These are phyloP conservation scores for Formica aserva DNA, from an alignment of 2,888 invertebrate species.

Conservation along the genomic window DNA sequence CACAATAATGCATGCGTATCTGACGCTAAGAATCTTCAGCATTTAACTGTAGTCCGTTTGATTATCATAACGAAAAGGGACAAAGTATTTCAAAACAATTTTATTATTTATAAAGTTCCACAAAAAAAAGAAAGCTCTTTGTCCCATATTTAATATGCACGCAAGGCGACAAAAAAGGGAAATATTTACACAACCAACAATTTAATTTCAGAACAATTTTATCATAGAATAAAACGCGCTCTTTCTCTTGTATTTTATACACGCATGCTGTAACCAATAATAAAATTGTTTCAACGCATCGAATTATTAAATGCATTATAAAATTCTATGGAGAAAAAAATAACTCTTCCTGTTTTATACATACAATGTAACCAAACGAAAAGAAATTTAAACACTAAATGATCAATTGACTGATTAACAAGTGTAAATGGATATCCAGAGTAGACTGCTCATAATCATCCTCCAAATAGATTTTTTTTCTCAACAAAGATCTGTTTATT, in stretches of 20 bases:
- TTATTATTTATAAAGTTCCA: slow-evolving; percentile 16
- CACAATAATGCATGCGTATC: slow-evolving; percentile 23
- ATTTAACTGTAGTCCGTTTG: slow-evolving; percentile 24
- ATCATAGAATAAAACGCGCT: neutral
- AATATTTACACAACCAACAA: slow-evolving; percentile 1
- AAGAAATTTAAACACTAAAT: neutral
- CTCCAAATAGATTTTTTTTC: neutral
- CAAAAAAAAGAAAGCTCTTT: neutral
- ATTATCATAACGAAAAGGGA: neutral
- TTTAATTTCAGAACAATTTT: slow-evolving; percentile 36
- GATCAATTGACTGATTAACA: neutral
- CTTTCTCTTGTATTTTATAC: neutral
- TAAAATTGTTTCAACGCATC: slow-evolving; percentile 8
- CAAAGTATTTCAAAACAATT: slow-evolving; percentile 40
- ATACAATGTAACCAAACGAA: neutral
- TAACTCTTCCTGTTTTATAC: neutral
- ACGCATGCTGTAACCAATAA: neutral
- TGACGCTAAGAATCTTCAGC: slow-evolving; percentile 40
- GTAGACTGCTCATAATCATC: neutral
- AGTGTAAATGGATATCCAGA: neutral
- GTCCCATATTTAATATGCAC: neutral
- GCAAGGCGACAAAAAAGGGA: neutral
- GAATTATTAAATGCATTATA: neutral
- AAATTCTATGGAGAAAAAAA: neutral
- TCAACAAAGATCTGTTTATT: neutral